Conservation (phyloP, 2,888 invertebrate species). For the Barypeithes pellucidus region DNA sequence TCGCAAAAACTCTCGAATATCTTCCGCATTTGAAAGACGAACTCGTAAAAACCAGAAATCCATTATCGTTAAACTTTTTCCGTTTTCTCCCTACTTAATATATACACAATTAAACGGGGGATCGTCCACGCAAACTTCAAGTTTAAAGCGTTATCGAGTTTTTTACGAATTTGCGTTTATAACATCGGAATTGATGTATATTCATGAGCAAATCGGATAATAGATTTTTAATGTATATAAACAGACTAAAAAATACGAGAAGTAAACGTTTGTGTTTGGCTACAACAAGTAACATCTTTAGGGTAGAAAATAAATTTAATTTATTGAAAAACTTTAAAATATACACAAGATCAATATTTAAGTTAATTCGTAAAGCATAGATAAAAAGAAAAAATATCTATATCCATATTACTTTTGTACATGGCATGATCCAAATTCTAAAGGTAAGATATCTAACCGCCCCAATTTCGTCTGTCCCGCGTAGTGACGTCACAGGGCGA, state of each 20-base stretch:
- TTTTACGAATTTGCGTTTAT: conserved; percentile 44
- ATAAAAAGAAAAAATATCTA: too few species aligned
- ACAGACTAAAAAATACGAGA: neutral
- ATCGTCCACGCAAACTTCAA: conserved; percentile 43
- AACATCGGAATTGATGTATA: conserved; percentile 46
- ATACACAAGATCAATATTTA: too few species aligned
- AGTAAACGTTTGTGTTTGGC: too few species aligned
- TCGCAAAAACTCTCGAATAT: conserved; percentile 3
- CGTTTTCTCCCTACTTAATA: conserved; percentile 43
- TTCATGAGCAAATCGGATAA: conserved; percentile 38
- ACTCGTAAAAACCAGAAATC: conserved; percentile 49
- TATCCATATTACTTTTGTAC: too few species aligned
- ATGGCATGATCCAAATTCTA: too few species aligned
- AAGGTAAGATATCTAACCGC: too few species aligned
- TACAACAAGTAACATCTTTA: too few species aligned
- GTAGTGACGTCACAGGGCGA: too few species aligned
- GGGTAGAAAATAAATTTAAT: too few species aligned
- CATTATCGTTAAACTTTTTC: conserved; percentile 48
- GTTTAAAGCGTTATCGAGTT: conserved; percentile 46
- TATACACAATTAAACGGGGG: conserved; percentile 49
- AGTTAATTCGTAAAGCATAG: too few species aligned
- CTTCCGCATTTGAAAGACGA: conserved; percentile 43
- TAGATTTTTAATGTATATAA: conserved; percentile 25
- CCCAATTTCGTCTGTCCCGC: too few species aligned
- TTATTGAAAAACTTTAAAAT: too few species aligned